A percentile compares a stretch with the other conserved stretches of the same genome.
Evolutionary conservation across 2,797 vertebrate species (phyloP).

Genomic region (Pseudochaenichthys georgianus): DNA sequence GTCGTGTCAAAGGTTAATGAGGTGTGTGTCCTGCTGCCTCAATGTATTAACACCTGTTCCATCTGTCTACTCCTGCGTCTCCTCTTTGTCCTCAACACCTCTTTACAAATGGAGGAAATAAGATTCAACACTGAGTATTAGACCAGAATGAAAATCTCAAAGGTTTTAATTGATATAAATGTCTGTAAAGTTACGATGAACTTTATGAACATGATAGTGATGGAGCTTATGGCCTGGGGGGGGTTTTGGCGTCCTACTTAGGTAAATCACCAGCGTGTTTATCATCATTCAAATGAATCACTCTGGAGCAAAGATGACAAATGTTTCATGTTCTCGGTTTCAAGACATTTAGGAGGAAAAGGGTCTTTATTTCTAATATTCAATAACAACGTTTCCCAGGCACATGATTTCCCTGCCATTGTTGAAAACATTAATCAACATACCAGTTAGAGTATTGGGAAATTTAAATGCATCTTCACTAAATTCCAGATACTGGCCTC

Average conservation of each 20-base stretch:
- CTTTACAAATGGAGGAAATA: not conserved
- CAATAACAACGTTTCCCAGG: not conserved
- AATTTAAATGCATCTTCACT: not conserved
- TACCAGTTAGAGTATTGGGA: not conserved
- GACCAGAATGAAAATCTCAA: too few relatives aligned
- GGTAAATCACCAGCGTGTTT: not conserved
- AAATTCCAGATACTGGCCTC: not conserved
- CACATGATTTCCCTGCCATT: not conserved
- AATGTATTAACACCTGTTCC: not conserved
- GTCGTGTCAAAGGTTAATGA: conserved; percentile 43
- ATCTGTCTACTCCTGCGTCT: not conserved
- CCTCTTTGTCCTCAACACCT: not conserved
- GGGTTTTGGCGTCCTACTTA: too few relatives aligned
- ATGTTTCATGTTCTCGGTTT: not conserved
- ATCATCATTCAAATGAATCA: not conserved
- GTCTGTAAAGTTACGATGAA: too few relatives aligned
- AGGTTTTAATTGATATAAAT: too few relatives aligned
- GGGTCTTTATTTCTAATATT: not conserved
- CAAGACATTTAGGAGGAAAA: not conserved
- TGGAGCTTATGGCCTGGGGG: too few relatives aligned
- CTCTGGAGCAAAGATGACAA: not conserved
- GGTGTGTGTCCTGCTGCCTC: conserved; percentile 8
- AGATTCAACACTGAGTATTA: not conserved
- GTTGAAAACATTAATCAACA: not conserved
- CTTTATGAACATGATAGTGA: too few relatives aligned